Conservation (phyloP, 1,140 invertebrate species). For the Polypedilum pembai region DNA sequence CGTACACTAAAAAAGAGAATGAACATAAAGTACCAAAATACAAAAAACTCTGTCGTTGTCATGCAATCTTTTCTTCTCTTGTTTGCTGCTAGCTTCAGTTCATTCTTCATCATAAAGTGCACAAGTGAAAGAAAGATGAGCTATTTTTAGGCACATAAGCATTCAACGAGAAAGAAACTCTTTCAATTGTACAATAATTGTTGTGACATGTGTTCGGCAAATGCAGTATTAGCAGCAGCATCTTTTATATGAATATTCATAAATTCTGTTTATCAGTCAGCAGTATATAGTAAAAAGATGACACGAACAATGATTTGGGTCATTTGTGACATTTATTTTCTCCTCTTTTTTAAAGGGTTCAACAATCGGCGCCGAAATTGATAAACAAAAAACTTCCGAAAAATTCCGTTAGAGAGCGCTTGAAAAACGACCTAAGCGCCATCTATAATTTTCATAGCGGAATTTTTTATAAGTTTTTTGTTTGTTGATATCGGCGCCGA, state of each 20-base stretch:
- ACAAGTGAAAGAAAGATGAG: neutral
- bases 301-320: constrained; percentile 11
- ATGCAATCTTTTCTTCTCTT: too few species aligned
- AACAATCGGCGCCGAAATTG: too few species aligned
- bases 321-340: neutral
- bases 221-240: neutral
- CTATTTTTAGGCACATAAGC: neutral
- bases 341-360: neutral
- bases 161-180: neutral
- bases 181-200: neutral
- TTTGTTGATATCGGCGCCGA: too few species aligned
- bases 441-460: too few species aligned
- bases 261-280: neutral
- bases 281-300: neutral
- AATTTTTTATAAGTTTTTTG: too few species aligned
- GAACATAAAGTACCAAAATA: neutral
- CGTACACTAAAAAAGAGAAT: neutral
- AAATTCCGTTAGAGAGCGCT: too few species aligned
- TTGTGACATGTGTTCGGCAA: neutral
- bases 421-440: too few species aligned
- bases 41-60: too few species aligned
- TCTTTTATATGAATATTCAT: neutral
- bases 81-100: constrained; percentile 2
- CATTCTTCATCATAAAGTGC: neutral
- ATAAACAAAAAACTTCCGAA: too few species aligned